These are phyloP conservation scores for Chelmon rostratus DNA, from an alignment of 2,797 vertebrate species.

Conservation along the genomic window DNA sequence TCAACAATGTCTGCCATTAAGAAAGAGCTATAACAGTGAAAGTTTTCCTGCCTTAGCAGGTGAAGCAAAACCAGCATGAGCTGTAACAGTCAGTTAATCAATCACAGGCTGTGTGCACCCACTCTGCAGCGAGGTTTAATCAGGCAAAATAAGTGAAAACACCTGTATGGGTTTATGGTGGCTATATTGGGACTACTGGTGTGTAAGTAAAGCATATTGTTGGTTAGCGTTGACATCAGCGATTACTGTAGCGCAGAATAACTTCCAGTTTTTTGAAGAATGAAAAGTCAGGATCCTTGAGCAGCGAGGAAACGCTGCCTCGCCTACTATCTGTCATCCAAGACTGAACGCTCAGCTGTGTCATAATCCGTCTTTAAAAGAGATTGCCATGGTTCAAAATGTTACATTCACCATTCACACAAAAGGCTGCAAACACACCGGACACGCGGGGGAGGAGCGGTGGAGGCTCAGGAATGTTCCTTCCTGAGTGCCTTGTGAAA, in stretches of 20 bases:
- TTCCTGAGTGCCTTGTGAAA: too few species aligned
- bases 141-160: neutral
- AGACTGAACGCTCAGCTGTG: neutral
- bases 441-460: neutral
- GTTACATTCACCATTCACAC: neutral
- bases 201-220: neutral
- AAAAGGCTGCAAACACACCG: neutral
- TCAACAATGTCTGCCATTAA: neutral
- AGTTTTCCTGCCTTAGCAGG: neutral
- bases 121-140: neutral
- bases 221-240: neutral
- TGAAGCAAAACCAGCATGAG: neutral
- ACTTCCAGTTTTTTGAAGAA: neutral
- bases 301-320: neutral
- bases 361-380: neutral
- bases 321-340: neutral
- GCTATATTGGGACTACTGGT: neutral
- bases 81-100: constrained; percentile 5
- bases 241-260: neutral
- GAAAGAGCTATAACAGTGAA: neutral
- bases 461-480: too few species aligned
- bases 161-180: neutral
- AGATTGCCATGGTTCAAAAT: neutral
- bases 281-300: neutral
- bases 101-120: neutral